Base-by-base conservation (phyloP, 2,797 vertebrate genomes). In the Macropus fuliginosus region DNA sequence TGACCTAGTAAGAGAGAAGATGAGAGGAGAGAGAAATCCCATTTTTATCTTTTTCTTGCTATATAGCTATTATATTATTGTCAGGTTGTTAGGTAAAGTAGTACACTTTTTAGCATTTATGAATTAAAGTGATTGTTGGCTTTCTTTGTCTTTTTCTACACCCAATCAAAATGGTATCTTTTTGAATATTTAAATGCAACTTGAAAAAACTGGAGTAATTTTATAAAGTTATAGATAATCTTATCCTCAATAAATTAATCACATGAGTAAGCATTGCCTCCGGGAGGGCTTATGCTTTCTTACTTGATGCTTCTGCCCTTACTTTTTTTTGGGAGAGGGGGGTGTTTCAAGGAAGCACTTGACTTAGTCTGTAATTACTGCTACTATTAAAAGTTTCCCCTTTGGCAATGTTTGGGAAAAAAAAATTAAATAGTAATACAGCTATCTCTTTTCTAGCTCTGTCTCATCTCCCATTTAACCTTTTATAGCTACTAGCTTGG, bases 41-140 rank as follows among this genome's bases (percentile, higher is more conserved):
- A 89, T 94, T 40, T 92, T 40, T 54, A n/a, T 90, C 31, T 91
- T 97, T 93, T 92, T 62, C 55, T 74, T 96, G 0, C 50, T 95
- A 56, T 29, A 29, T 93, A 40, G 55, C 66, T 95, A n/a, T 92
- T 91, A 18, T 92, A 87, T 57, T 57, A 29, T 56, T 56, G 16
- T 55, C 18, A 55, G 55, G 55, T 55, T 56, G 56, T 56, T 24
- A 56, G 56, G 56, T 56, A 27, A 56, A 24, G 4, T 57, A 57
- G 56, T 57, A 57, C 6, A 57, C 56, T 57, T 57, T 57, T 57
- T 28, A 57, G 10, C 27, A 57, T 57, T 57, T 57, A 57, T 59
- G 57, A 59, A 57, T 57, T 57, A 57, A 57, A 29, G 56, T 57
- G 56, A 29, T 57, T 31, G 10, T 59, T 31, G 57, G 29, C 57